Base-by-base conservation (phyloP, 1,140 invertebrate genomes). In the Apis florea region DNA sequence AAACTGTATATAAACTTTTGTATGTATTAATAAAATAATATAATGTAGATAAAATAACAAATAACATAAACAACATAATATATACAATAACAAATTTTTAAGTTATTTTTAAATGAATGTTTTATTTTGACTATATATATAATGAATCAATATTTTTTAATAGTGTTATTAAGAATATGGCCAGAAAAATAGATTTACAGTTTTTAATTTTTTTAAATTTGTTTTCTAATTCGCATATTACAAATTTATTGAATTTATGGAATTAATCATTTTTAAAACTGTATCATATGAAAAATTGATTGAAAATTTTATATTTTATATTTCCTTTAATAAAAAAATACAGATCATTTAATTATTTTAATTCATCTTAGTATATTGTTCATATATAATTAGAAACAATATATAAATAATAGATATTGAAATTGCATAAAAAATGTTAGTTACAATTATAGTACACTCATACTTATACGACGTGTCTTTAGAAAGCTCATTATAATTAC, bases 401-500 rank as follows among this genome's bases (percentile, higher is more conserved):
- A n/a, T 49, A 51, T 2, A 24, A 49, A 26, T 9, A 3, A 49
- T 12, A 12, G 19, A 24, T 13, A 51, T 49, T 49, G 13, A 10
- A 17, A 49, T 47, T n/a, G 21, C 13, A 19, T 3, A 11, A 51
- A 10, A n/a, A 15, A 9, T 17, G 6, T 51, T 24, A 69, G 21
- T 17, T 61, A 61, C 8, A 24, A 15, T 47, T 58, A 40, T 6
- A 40, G 47, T 56, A 15, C 15, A 40, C 0, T 6, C 24, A 13
- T 17, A n/a, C 26, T 24, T 59, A 49, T 21, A 24, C 31, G 40
- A 59, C 71, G 71, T 72, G 21, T 58, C n/a, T 69, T n/a, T 69
- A 77, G 13, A 59, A 78, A 69, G 56, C 15, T 47, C 26, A 21
- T 13, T 8, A 49, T 47, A 61, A 79, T 79, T 79, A 70, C 4